Conservation (phyloP, 1,140 invertebrate species). For the Panagrolaimus sp. region DNA sequence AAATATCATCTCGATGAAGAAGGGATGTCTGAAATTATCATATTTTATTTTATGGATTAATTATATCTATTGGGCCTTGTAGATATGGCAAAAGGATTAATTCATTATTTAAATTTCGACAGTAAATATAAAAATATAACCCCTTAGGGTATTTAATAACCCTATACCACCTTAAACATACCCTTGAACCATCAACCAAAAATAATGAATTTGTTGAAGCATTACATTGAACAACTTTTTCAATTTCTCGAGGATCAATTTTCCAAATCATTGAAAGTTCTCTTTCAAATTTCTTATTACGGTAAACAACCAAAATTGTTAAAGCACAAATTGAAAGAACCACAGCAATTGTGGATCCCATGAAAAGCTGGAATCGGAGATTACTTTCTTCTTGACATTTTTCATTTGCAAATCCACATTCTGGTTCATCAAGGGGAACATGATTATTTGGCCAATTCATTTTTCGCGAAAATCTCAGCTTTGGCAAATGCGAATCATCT, state of each 20-base stretch:
- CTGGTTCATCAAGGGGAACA: constrained; percentile 81
- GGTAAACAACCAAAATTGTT: constrained; percentile 26
- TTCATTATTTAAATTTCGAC: too few species aligned
- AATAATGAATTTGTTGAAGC: constrained; percentile 65
- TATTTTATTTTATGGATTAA: too few species aligned
- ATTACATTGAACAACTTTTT: constrained; percentile 59
- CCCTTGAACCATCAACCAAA: constrained; percentile 76
- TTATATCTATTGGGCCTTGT: too few species aligned
- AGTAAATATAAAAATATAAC: too few species aligned
- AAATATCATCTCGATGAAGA: constrained; percentile 24
- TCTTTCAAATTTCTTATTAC: constrained; percentile 96
- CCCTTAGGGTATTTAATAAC: too few species aligned
- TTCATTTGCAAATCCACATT: constrained; percentile 80
- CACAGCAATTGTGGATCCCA: constrained; percentile 21
- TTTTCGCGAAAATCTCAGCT: constrained; percentile 64
- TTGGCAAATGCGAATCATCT: constrained; percentile 40
- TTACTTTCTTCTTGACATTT: constrained; percentile 62
- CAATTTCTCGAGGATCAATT: constrained; percentile 77
- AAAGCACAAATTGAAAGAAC: constrained; percentile 21
- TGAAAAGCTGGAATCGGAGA: constrained; percentile 14
- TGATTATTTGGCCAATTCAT: constrained; percentile 78
- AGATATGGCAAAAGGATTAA: too few species aligned
- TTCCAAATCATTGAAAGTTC: constrained; percentile 95
- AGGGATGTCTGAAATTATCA: background rate
- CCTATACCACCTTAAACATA: too few species aligned